Evolutionary conservation across 2,113 vertebrate genomes (phyloP), one percentile per base, ranked within the genome.

Genomic region (Gambusia holbrooki): DNA sequence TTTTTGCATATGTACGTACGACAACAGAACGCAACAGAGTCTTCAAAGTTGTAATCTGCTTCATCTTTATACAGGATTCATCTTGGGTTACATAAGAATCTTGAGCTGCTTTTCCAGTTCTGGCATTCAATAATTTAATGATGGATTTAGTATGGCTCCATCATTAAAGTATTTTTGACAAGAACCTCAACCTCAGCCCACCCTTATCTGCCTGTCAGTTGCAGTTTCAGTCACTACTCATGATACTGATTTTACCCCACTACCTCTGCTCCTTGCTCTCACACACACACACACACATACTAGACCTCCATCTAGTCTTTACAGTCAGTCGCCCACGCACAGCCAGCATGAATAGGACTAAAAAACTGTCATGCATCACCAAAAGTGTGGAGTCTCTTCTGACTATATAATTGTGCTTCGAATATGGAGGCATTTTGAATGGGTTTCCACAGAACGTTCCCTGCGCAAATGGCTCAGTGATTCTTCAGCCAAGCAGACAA

Each of bases 291-390:
- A 64, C 62, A 33, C 77, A 73, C 73, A 37, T 11, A 66, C 72
- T 9, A 61, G 62, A 83, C 71, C 73, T 77, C 69, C 70, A 83
- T 83, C 82, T 82, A 86, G 71, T 77, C 84, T 84, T 75, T 81
- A 75, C 74, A 80, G 71, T 64, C 78, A 79, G 71, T 66, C 73
- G 70, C 88, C 76, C 86, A 87, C 87, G 58, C 86, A 71, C 72
- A 75, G 73, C 73, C 76, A 35, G 85, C 83, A 74, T 90, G 87
- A 88, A 87, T 90, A 87, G 85, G 80, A 80, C 79, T 80, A 83
- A 86, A 90, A 90, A 90, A 84, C 77, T 84, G 87, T 88, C 85
- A 81, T 79, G 82, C 83, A 87, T 90, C 91, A 90, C 91, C 89
- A 91, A 86, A 90, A 86, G 86, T 85, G 88, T 66, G 14, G 86